Conservation (phyloP, 2,113 vertebrate species). For the Cephalophus harveyi region DNA sequence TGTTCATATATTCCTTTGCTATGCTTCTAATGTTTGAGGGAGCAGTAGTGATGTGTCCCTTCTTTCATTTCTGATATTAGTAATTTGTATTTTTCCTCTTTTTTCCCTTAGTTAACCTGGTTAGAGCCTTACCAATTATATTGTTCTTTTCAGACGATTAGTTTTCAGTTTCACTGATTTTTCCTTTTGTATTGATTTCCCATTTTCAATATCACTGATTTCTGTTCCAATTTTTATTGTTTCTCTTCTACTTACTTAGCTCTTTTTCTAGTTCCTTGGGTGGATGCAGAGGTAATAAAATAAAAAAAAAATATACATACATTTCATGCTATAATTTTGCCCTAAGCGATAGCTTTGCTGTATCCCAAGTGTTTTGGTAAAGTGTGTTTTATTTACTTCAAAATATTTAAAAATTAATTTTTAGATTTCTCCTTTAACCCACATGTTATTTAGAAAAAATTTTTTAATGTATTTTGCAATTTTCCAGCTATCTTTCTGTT, state of each 20-base stretch:
- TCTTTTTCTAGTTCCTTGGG: neutral
- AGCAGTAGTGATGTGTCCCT: neutral
- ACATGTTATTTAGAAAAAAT: neutral
- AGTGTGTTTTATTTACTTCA: neutral
- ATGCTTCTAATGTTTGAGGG: neutral
- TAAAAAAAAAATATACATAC: neutral
- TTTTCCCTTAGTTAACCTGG: neutral
- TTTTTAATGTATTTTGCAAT: neutral
- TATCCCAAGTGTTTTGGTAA: neutral
- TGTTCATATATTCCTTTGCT: neutral
- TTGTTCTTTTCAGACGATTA: neutral
- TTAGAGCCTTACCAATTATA: neutral
- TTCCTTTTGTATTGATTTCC: neutral
- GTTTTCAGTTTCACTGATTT: neutral
- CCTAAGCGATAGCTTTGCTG: neutral
- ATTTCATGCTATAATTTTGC: neutral
- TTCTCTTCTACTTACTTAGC: neutral
- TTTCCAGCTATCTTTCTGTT: neutral
- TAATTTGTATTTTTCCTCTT: neutral
- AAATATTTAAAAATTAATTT: neutral
- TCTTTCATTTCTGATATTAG: neutral
- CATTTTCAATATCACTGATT: neutral
- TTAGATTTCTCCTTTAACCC: neutral
- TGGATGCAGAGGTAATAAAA: neutral
- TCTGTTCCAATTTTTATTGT: neutral